Conservation (phyloP, 2,113 vertebrate genomes). For the Calyptommatus sinebrachiatus region DNA sequence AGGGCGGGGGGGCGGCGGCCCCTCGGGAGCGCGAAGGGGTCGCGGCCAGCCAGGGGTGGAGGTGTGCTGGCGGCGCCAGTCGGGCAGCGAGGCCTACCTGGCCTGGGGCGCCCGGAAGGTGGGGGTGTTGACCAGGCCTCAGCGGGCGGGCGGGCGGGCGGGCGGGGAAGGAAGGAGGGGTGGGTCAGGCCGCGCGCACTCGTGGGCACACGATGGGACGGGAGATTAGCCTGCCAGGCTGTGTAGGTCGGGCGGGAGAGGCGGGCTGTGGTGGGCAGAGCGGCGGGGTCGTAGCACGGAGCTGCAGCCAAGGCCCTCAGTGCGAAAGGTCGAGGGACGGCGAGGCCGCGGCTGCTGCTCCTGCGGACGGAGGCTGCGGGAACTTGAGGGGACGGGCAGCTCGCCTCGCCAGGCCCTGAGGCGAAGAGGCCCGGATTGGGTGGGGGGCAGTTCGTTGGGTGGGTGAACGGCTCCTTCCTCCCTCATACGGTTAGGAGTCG, state of each 20-base stretch:
- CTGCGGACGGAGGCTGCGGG: background rate
- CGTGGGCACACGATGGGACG: too few species aligned
- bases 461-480: background rate
- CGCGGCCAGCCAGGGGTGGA: background rate
- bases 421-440: background rate
- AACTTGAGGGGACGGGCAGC: background rate
- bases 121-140: background rate
- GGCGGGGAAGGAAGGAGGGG: background rate
- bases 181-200: background rate
- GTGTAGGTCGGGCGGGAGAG: too few species aligned
- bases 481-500: background rate
- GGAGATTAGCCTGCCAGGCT: too few species aligned
- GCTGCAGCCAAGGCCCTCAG: background rate
- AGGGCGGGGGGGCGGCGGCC: conserved; percentile 29
- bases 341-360: background rate
- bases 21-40: background rate
- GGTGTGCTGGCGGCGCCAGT: background rate
- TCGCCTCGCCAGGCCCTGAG: background rate
- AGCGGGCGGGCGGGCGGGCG: background rate
- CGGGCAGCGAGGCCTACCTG: background rate
- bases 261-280: too few species aligned
- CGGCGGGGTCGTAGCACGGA: too few species aligned
- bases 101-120: background rate
- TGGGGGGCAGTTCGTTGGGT: background rate
- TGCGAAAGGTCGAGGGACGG: background rate